phyloP scores from a whole-genome alignment of 2,113 vertebrate species.

The Oncorhynchus kisutch region DNA sequence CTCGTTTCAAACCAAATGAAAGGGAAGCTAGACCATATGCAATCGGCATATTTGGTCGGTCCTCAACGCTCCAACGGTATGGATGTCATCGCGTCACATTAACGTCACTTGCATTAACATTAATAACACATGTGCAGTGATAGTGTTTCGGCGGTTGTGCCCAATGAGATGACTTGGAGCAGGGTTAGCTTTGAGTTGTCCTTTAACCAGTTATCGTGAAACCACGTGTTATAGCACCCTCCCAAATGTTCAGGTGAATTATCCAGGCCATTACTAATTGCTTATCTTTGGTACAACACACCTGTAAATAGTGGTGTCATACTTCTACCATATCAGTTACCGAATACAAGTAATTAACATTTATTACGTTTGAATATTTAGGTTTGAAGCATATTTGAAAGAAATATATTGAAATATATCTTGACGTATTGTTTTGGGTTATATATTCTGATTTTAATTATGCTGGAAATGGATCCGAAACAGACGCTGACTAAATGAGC shows the following conservation, averaged over 20 bases:
- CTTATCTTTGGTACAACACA: constrained; percentile 62
- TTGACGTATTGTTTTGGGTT: constrained; percentile 62
- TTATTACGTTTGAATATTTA: constrained; percentile 49
- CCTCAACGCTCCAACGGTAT: neutral
- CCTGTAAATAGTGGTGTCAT: constrained; percentile 52
- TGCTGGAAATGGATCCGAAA: constrained; percentile 55
- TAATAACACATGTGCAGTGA: neutral
- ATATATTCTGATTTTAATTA: constrained; percentile 55
- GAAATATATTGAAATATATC: constrained; percentile 66
- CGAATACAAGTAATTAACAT: constrained; percentile 40
- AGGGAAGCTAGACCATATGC: constrained; percentile 52
- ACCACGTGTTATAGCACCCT: constrained; percentile 38
- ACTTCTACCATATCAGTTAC: constrained; percentile 56
- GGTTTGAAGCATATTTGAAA: constrained; percentile 57
- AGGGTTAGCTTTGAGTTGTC: constrained; percentile 46
- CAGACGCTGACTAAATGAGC: constrained; percentile 12
- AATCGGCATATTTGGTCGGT: constrained; percentile 30
- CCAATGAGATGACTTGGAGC: constrained; percentile 19
- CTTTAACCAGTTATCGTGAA: neutral
- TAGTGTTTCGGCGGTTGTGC: neutral
- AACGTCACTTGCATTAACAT: neutral
- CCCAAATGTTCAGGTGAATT: constrained; percentile 34
- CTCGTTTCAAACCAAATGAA: constrained; percentile 39
- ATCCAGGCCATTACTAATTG: constrained; percentile 34
- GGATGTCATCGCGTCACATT: neutral